Evolutionary conservation across 2,888 invertebrate species (phyloP), one percentile per base, ranked within the genome.

Genomic region (Spodoptera exigua): DNA sequence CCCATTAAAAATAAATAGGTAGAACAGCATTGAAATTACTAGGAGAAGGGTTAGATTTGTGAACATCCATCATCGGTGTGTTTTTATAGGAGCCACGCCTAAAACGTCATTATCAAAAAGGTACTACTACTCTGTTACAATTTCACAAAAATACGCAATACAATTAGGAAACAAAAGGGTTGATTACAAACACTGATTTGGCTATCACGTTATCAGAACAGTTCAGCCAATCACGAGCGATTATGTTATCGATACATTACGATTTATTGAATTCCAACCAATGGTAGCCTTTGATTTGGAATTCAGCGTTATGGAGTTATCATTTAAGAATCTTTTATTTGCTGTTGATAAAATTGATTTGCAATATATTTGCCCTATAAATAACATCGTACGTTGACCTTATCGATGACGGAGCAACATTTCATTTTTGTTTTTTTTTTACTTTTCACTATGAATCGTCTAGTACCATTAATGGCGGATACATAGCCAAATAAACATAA

Each of bases 311-410:
- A 32, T 1, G 7, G 18, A 47, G 54, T 44, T 37, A 34, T 47
- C 39, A 41, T 34, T 27, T 27, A 27, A 7, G 27, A 27, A 18
- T 48, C 46, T 58, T 53, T 55, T 58, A 35, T 49, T 55, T 46
- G 36, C 44, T 49, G 14, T 45, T 34, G 46, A 69, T 62, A 36
- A 48, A 16, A 11, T 61, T 43, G 45, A 46, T 59, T 67, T 49
- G 67, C 36, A 41, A 32, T 27, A 14, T 27, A 13, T 2, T 53
- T 43, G 65, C 34, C 56, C 64, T 16, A 32, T 17, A 34, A 14
- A 35, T 39, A 12, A 34, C 14, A 16, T 18, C 10, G 40, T 21
- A 41, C 45, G 11, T 46, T 66, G 59, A 67, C 37, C 45, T 51
- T 16, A 21, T 27, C 2, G n/a, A 12, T 27, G 7, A 27, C 27